Evolutionary conservation across 2,113 vertebrate species (phyloP).

Genomic region (Embiotoca jacksoni): DNA sequence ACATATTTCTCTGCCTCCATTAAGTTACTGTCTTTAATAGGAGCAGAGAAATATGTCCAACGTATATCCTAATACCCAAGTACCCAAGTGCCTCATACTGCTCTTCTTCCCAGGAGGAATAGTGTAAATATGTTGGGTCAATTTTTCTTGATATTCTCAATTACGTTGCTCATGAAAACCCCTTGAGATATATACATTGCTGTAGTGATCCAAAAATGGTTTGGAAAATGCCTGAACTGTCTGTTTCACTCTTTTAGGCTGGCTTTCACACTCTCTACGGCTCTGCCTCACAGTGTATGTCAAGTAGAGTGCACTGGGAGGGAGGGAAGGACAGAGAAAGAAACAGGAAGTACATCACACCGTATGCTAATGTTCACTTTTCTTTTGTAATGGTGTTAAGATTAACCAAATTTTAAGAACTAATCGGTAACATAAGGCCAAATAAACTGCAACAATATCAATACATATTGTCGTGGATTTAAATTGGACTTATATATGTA

Average conservation of each 20-base stretch:
- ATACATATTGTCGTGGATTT: no score
- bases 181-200: conserved; percentile 39
- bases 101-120: neutral
- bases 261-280: conserved; percentile 18
- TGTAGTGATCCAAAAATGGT: conserved; percentile 30
- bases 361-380: conserved; percentile 13
- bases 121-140: conserved; percentile 22
- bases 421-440: no score
- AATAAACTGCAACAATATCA: no score
- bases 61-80: conserved; percentile 3
- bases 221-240: conserved; percentile 37
- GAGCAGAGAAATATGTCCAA: conserved; percentile 15
- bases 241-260: conserved; percentile 26
- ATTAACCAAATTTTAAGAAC: neutral
- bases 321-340: neutral
- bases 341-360: neutral
- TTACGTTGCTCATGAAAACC: conserved; percentile 29
- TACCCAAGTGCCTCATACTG: neutral
- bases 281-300: conserved; percentile 1
- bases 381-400: neutral
- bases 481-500: no score
- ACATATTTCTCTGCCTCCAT: conserved; percentile 17
- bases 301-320: neutral
- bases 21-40: neutral
- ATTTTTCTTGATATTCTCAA: conserved; percentile 44